Base-by-base conservation (phyloP, 2,113 vertebrate genomes). In the Hyaena hyaena region DNA sequence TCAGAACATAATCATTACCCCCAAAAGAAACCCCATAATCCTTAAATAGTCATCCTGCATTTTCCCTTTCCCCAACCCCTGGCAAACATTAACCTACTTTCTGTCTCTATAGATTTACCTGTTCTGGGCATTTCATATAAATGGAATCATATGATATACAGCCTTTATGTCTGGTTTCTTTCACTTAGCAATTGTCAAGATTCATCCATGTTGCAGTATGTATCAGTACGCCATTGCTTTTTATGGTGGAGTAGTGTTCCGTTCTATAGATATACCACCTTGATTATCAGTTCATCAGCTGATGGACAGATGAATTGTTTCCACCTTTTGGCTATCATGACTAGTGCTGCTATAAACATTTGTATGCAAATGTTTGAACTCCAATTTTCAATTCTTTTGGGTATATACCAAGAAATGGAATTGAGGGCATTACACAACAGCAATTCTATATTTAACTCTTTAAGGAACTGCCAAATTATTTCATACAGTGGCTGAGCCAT, bases 371-470 rank as follows among this genome's bases (percentile, higher is more conserved):
- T 31, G 76, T 96, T 89, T 90, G 85, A 71, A 58, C 10, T 23
- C 23, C 55, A 85, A 31, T 81, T 94, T 77, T 89, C 50, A 55
- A 0, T 88, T 93, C 53, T 87, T 93, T 65, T 7, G 80, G 53
- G 43, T 63, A 55, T 8, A 93, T 21, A 87, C 33, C 50, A 28
- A 58, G 50, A n/a, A 50, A 61, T 66, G 48, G 24, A 90, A 86
- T 79, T 90, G 31, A 43, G 71, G 68, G 61, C 43, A 81, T 33
- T 33, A 71, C 31, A 14, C 81, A 45, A 19, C 28, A 58, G 28
- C 33, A 65, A 66, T 92, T 82, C 33, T 71, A 3, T 28, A 28
- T 88, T 93, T 96, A 73, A n/a, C 35, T 87, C 90, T 92, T 74
- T 53, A n/a, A 94, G 45, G n/a, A 93, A 61, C 19, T 35, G 26